Percentiles rank a stretch among this genome's conserved stretches.
These are phyloP conservation scores for Ylistrum balloti DNA, from an alignment of 1,140 invertebrate genomes.

Conservation along the genomic window DNA sequence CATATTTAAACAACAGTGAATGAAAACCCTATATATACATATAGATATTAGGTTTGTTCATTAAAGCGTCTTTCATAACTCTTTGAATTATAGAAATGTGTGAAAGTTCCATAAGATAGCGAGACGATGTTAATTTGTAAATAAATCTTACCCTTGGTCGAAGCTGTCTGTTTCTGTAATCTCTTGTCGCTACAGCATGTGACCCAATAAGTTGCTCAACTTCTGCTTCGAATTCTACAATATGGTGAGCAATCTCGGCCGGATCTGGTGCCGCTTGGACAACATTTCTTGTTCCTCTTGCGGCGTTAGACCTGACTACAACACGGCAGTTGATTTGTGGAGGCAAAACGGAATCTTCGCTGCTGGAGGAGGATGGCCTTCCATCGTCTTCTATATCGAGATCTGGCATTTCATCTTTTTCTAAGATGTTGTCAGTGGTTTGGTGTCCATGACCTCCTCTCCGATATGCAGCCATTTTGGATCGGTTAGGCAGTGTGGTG, in stretches of 20 bases:
- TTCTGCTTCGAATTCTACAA: neutral
- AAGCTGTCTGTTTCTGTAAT: conserved; percentile 28
- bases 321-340: neutral
- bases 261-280: neutral
- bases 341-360: neutral
- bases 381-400: conserved; percentile 25
- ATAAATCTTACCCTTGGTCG: neutral
- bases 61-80: too few species aligned
- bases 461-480: too few species aligned
- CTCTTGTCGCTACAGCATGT: neutral
- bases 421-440: neutral
- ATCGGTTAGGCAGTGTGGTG: too few species aligned
- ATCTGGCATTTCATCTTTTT: neutral
- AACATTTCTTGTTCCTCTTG: neutral
- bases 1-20: neutral
- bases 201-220: neutral
- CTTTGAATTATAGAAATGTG: too few species aligned
- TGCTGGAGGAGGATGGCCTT: neutral
- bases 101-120: too few species aligned
- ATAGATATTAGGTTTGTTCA: too few species aligned
- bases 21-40: too few species aligned
- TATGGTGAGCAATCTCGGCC: neutral
- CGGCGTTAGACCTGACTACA: neutral
- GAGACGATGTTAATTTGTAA: too few species aligned
- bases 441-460: neutral